phyloP scores from a whole-genome alignment of 1,140 invertebrate species.

The Drosophila ercepeae region DNA sequence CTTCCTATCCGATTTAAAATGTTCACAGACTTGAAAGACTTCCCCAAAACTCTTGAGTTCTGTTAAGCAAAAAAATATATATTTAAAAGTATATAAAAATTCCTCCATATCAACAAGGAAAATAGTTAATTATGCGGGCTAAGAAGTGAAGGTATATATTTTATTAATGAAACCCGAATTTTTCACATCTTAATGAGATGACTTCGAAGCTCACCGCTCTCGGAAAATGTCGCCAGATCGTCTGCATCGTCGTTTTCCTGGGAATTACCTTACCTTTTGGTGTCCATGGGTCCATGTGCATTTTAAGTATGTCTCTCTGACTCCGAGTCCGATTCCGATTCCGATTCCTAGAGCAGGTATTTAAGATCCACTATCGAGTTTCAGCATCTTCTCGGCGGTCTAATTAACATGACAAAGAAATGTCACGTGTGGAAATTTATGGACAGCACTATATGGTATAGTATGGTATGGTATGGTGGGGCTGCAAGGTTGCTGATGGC shows the following conservation, averaged over 20 bases:
- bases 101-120: slow-evolving; percentile 2
- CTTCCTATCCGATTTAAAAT: too few species aligned
- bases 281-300: slow-evolving; percentile 11
- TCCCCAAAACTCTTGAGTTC: not conserved
- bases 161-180: slow-evolving; percentile 45
- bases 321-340: slow-evolving; percentile 20
- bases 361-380: slow-evolving; percentile 73
- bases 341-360: slow-evolving; percentile 65
- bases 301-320: slow-evolving; percentile 43
- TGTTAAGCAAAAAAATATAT: not conserved
- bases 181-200: slow-evolving; percentile 49
- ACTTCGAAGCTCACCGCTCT: not conserved
- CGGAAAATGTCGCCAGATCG: slow-evolving; percentile 62
- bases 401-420: slow-evolving; percentile 83
- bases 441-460: slow-evolving; percentile 61
- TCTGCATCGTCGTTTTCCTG: slow-evolving; percentile 46
- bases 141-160: slow-evolving; percentile 21
- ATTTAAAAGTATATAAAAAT: slow-evolving; percentile 10
- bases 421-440: slow-evolving; percentile 78
- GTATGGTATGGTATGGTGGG: too few species aligned
- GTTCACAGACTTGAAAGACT: too few species aligned
- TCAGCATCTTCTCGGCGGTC: slow-evolving; percentile 69
- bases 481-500: slow-evolving; percentile 69
- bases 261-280: slow-evolving; percentile 45
- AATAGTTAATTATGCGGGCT: slow-evolving; percentile 42